These are phyloP conservation scores for Podabrus alpinus DNA, from an alignment of 2,888 invertebrate species.

Conservation along the genomic window DNA sequence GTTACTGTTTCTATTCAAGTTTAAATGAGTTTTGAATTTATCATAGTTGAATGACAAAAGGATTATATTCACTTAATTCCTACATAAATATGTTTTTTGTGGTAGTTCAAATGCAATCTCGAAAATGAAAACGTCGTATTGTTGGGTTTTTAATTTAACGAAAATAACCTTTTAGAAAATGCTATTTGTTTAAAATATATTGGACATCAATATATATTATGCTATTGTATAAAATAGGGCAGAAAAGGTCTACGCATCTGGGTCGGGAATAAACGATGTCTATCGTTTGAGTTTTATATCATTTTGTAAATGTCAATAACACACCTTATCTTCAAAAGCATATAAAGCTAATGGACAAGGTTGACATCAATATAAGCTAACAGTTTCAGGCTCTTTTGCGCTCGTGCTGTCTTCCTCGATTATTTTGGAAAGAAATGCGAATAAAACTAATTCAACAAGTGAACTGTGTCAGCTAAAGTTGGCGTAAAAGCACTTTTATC, in stretches of 20 bases:
- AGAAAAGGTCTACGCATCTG: not conserved
- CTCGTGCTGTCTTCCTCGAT: not conserved
- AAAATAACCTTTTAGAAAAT: not conserved
- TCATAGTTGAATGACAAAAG: conserved; percentile 38
- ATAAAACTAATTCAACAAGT: conserved; percentile 37
- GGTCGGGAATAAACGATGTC: conserved; percentile 15
- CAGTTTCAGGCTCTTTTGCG: conserved; percentile 23
- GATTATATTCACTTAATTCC: conserved; percentile 37
- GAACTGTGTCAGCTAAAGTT: conserved; percentile 32
- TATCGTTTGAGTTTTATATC: conserved; percentile 24
- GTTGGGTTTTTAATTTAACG: not conserved
- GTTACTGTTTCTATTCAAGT: conserved; percentile 37
- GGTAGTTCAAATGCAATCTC: conserved; percentile 42
- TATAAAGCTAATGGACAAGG: conserved; percentile 27
- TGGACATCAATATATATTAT: not conserved
- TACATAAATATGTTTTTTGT: conserved; percentile 42
- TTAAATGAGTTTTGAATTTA: conserved; percentile 41
- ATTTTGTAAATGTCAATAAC: conserved; percentile 27
- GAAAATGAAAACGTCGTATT: not conserved
- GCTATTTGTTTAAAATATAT: not conserved
- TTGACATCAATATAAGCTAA: conserved; percentile 30
- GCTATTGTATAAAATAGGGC: not conserved
- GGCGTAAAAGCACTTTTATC: conserved; percentile 33
- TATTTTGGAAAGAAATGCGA: conserved; percentile 27
- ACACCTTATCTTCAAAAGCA: conserved; percentile 25